Base-by-base conservation (phyloP, 2,797 vertebrate genomes). In the Enteromius trimaculatus region DNA sequence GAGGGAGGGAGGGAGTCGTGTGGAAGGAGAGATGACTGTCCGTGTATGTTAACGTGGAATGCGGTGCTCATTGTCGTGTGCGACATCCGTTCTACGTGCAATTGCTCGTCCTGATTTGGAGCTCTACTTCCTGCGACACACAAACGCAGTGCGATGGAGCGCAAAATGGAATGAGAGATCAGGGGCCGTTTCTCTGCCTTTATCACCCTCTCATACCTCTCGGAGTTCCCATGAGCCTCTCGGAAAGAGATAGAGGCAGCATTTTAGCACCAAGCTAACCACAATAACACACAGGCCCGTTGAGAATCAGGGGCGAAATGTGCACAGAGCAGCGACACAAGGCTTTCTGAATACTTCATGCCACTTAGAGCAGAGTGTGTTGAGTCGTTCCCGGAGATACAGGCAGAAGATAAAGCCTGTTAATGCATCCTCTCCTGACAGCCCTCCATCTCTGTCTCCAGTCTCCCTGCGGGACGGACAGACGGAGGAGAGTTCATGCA, bases 311-410 rank as follows among this genome's bases (percentile, higher is more conserved):
- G 71, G 44, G 49, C 34, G 84, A 76, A 82, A 68, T n/a, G 72
- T 23, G 1, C 47, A 16, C 23, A 23, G 70, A 72, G 26, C 68
- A 47, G 68, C 17, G 17, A 72, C 70, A 72, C 47, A 4, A 92
- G 92, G 92, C 89, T 89, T 92, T 83, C 88, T 95, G 93, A 95
- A 95, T 94, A 93, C 91, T 94, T 92, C 91, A 94, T 93, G 89
- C 91, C 93, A 94, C 93, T 95, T 93, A 92, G 88, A 92, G 90
- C 86, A 88, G 49, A 90, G 90, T 90, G 91, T 90, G 91, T 92
- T 88, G 91, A 88, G 89, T 87, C 17, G 79, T 90, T 87, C 89
- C 39, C 62, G 68, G 51, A 74, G 72, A 42, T 53, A 71, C 82
- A 82, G 39, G 42, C 66, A 60, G 84, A 77, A 84, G 85, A 88